Base-by-base conservation (phyloP, 2,888 invertebrate genomes). In the Eupsilia transversa region DNA sequence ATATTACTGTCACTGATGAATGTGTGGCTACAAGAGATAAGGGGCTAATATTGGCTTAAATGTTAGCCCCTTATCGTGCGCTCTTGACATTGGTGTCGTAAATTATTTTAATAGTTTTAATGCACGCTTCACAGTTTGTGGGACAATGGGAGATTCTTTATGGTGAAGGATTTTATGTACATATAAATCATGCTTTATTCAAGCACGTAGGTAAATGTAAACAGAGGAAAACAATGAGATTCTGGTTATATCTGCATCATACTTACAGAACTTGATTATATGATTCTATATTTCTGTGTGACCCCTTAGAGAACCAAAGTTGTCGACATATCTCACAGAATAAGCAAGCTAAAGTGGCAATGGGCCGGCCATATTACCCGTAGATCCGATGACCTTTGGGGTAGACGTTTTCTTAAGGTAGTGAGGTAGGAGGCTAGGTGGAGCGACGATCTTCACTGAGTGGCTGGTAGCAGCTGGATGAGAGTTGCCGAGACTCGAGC, bases 1-100 rank as follows among this genome's bases (percentile, higher is more conserved):
- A 52, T 23, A 57, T 54, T 30, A 43, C 23, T 43, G 30, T 64
- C 69, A 35, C 46, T 38, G 23, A 35, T 69, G 60, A 30, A 61
- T 69, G 76, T 68, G 68, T 76, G 76, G 9, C n/a, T 27, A 33
- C 27, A 33, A 12, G 49, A 84, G 83, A 83, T 83, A 84, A 77
- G 71, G 60, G 38, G 33, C 66, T 75, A 70, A 80, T 74, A 61
- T 72, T 49, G 35, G 56, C 73, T 74, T 69, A 71, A 66, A 52
- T 49, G 43, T 79, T 43, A 60, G 54, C 64, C 49, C 35, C 60
- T 70, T 61, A 72, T 73, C 67, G 0, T 38, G 23, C 20, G 61
- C 33, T 73, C 85, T 72, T 84, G 81, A 81, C 73, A 65, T 83
- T 74, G 41, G 20, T 10, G 66, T 35, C 69, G 35, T 78, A 83